A percentile compares a stretch with the other conserved stretches of the same genome.
phyloP scores from a whole-genome alignment of 2,113 vertebrate species.

The Siphamia tubifer region DNA sequence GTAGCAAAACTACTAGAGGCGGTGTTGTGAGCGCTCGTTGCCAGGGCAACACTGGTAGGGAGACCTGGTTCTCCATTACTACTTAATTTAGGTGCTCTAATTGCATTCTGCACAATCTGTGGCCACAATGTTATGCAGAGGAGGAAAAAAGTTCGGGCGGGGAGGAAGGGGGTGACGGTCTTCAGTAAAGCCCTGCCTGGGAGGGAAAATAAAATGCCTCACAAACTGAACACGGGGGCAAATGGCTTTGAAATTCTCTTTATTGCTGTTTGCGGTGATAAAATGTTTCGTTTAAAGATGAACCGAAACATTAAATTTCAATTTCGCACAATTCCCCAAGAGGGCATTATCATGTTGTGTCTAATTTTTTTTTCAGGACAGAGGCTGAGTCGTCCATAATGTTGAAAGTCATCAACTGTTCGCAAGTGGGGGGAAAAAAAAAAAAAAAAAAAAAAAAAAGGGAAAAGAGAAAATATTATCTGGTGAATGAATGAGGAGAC shows the following conservation, averaged over 20 bases:
- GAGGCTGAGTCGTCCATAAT: neutral
- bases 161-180: neutral
- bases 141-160: conserved; percentile 23
- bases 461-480: too few species aligned
- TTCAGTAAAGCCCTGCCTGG: conserved; percentile 23
- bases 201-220: conserved; percentile 42
- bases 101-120: conserved; percentile 99
- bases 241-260: conserved; percentile 47
- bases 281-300: conserved; percentile 55
- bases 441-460: too few species aligned
- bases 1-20: conserved; percentile 99
- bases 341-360: conserved; percentile 25
- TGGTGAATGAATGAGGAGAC: neutral
- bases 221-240: neutral
- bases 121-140: conserved; percentile 85
- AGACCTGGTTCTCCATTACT: conserved; percentile 99
- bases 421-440: too few species aligned
- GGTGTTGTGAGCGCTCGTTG: conserved; percentile 97
- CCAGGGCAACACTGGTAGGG: conserved; percentile 95
- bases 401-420: conserved; percentile 2
- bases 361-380: conserved; percentile 36
- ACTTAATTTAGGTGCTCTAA: conserved; percentile 99
- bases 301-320: conserved; percentile 48
- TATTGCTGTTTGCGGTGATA: conserved; percentile 50
- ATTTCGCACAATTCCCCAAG: conserved; percentile 39